phyloP scores from a whole-genome alignment of 2,113 vertebrate species.

The Nipponia nippon region DNA sequence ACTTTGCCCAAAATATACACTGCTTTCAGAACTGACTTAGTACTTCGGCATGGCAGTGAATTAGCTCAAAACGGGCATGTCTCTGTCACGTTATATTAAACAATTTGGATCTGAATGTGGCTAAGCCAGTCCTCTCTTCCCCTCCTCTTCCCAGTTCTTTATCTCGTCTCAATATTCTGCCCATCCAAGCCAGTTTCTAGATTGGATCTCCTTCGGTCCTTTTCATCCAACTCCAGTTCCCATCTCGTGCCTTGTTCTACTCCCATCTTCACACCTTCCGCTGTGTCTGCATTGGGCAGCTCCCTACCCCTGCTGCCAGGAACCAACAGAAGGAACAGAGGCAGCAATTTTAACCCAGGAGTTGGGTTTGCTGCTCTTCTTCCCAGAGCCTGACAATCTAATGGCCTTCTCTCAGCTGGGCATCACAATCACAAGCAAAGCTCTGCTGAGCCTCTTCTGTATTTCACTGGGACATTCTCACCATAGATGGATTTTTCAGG shows the following conservation, averaged over 20 bases:
- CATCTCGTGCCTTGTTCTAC: neutral
- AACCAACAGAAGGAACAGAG: neutral
- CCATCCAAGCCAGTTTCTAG: neutral
- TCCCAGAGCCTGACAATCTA: neutral
- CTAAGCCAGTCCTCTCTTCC: neutral
- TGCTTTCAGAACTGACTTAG: neutral
- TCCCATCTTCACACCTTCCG: neutral
- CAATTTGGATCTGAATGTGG: too few relatives aligned
- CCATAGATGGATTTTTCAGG: neutral
- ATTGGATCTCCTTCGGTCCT: neutral
- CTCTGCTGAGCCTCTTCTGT: neutral
- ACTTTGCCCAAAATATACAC: neutral
- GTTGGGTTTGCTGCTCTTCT: neutral
- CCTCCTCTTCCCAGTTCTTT: neutral
- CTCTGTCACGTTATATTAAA: neutral
- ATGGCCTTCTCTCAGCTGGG: neutral
- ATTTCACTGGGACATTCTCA: neutral
- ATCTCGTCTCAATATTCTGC: neutral
- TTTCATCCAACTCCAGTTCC: neutral
- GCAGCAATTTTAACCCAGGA: neutral
- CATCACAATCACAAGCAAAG: neutral
- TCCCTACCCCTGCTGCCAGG: neutral
- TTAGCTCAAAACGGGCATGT: neutral
- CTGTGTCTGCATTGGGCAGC: neutral
- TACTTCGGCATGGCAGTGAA: neutral